Evolutionary conservation across 1,140 invertebrate genomes (phyloP).

Genomic region (Oreohelix idahoensis): DNA sequence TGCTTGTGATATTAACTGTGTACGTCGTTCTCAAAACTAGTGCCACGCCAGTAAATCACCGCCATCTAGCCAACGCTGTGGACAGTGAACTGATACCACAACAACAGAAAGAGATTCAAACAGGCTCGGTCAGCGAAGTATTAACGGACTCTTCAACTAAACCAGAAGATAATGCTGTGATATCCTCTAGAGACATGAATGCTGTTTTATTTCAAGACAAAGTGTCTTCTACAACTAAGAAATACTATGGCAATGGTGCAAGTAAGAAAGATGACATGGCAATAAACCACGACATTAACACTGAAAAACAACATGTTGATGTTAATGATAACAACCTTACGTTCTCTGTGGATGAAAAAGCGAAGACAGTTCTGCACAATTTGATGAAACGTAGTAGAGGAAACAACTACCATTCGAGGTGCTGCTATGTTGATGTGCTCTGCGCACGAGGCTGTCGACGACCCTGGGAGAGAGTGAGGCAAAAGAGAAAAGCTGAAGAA

Average conservation of each 20-base stretch:
- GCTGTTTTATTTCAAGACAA: neutral
- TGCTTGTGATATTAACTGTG: neutral
- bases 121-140: neutral
- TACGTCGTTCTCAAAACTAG: neutral
- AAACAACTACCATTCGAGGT: neutral
- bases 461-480: neutral
- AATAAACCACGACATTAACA: neutral
- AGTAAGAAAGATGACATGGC: neutral
- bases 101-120: neutral
- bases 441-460: neutral
- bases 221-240: neutral
- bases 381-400: neutral
- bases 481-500: neutral
- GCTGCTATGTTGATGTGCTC: conserved; percentile 7
- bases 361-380: neutral
- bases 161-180: neutral
- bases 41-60: neutral
- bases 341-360: neutral
- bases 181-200: neutral
- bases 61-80: neutral
- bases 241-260: neutral
- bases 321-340: neutral
- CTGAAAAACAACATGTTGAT: neutral
- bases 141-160: neutral
- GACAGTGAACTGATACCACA: neutral